Evolutionary conservation across 2,797 vertebrate species (phyloP), one percentile per base, ranked within the genome.

Genomic region (Cyprinella venusta): DNA sequence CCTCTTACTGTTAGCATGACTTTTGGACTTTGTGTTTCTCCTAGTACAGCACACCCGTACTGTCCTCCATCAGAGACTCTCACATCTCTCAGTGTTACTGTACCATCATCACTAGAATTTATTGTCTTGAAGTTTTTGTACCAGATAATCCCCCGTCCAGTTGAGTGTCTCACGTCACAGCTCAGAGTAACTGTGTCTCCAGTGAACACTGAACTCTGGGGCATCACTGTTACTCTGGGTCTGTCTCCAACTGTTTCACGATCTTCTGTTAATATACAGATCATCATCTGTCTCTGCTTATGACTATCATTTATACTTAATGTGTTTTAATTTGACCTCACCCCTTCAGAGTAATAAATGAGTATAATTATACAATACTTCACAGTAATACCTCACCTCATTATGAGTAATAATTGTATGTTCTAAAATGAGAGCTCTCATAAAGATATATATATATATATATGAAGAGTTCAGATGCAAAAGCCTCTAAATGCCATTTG

Each of bases 41-140:
- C 0, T 7, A 0, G 0, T 56, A 40, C 33, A 16, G 0, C 0
- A 9, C 72, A 75, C 0, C 0, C 0, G 8, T 56, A 75, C 1
- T 0, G 0, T 75, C 72, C 72, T 56, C 7, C 72, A 56, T 75
- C 3, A 56, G 33, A 38, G 19, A 75, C 7, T 2, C 0, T 16
- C 52, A 75, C 72, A 40, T 16, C 1, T 0, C 4, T 56, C 52
- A 75, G 19, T 56, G 30, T 56, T 15, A 0, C 0, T 0, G 10
- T 74, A 4, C n/a, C n/a, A n/a, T 15, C 3, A 74, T 0, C 1
- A 0, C 0, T 30, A 38, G 0, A 0, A 8, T n/a, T 0, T 38
- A n/a, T 5, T 16, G 0, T 38, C 1, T 0, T 0, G 0, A 0
- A 42, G 8, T 30, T 0, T 63, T 42, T 63, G 2, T 0, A 19